These are phyloP conservation scores for Laodelphax striatellus DNA, from an alignment of 1,140 invertebrate species.

Conservation along the genomic window DNA sequence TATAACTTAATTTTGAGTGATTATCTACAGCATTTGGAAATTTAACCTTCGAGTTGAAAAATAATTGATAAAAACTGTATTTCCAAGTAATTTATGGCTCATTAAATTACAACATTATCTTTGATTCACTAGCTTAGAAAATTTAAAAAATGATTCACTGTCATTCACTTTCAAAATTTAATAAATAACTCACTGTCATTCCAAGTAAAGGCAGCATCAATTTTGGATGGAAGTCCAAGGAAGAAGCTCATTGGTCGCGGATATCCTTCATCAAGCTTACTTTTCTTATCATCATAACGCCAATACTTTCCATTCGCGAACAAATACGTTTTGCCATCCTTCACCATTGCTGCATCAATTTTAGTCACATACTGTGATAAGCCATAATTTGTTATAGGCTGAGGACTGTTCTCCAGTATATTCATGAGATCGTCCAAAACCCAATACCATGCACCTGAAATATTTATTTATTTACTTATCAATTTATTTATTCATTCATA, in stretches of 20 bases:
- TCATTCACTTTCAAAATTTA: constrained; percentile 32
- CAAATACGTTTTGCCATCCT: constrained; percentile 39
- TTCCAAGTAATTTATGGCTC: too few relatives aligned
- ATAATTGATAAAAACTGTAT: too few relatives aligned
- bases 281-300: constrained; percentile 47
- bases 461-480: too few relatives aligned
- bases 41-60: too few relatives aligned
- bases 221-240: constrained; percentile 45
- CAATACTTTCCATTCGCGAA: constrained; percentile 44
- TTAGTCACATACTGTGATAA: constrained; percentile 47
- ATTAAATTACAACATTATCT: too few relatives aligned
- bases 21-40: too few relatives aligned
- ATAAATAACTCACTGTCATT: constrained; percentile 36
- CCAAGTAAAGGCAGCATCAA: constrained; percentile 52
- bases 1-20: too few relatives aligned
- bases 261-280: constrained; percentile 48
- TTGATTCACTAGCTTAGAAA: too few relatives aligned
- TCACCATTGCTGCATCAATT: constrained; percentile 55
- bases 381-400: constrained; percentile 44
- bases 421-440: constrained; percentile 44
- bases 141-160: constrained; percentile 28
- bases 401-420: constrained; percentile 40
- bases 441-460: constrained; percentile 52
- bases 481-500: too few relatives aligned
- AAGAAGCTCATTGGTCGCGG: constrained; percentile 53